Evolutionary conservation across 2,797 vertebrate genomes (phyloP).

Genomic region (Peromyscus melanophrys): DNA sequence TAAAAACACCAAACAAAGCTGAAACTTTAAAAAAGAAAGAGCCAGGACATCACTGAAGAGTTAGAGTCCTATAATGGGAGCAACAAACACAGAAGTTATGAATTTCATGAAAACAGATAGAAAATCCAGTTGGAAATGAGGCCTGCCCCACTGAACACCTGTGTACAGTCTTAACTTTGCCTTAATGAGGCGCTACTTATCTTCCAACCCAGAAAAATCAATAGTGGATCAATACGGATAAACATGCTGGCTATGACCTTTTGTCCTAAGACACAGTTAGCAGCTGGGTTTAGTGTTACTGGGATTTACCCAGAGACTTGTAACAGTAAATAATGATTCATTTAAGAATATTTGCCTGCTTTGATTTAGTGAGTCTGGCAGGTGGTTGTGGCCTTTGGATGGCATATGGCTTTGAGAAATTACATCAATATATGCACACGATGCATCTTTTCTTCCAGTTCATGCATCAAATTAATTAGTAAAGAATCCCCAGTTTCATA

Average conservation of each 20-base stretch:
- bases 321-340: conserved; percentile 75
- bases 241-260: conserved; percentile 88
- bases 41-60: conserved; percentile 63
- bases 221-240: conserved; percentile 91
- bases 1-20: background rate
- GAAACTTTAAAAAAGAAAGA: conserved; percentile 50
- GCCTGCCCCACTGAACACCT: conserved; percentile 86
- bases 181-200: conserved; percentile 89
- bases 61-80: conserved; percentile 53
- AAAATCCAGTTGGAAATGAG: conserved; percentile 85
- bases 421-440: conserved; percentile 85
- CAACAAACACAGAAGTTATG: conserved; percentile 72
- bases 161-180: conserved; percentile 89
- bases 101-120: conserved; percentile 84
- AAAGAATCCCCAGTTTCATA: conserved; percentile 64
- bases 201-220: conserved; percentile 88
- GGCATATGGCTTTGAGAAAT: conserved; percentile 84
- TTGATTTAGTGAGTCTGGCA: conserved; percentile 81
- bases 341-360: conserved; percentile 78
- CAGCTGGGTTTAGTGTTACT: conserved; percentile 86
- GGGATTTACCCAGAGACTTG: conserved; percentile 85
- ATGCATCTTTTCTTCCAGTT: conserved; percentile 70
- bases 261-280: conserved; percentile 90
- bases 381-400: conserved; percentile 74
- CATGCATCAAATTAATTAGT: conserved; percentile 78